Percentiles rank a stretch among this genome's conserved stretches.
Conservation (phyloP, 1,140 invertebrate genomes). For the Drosophila nigrodunni region DNA sequence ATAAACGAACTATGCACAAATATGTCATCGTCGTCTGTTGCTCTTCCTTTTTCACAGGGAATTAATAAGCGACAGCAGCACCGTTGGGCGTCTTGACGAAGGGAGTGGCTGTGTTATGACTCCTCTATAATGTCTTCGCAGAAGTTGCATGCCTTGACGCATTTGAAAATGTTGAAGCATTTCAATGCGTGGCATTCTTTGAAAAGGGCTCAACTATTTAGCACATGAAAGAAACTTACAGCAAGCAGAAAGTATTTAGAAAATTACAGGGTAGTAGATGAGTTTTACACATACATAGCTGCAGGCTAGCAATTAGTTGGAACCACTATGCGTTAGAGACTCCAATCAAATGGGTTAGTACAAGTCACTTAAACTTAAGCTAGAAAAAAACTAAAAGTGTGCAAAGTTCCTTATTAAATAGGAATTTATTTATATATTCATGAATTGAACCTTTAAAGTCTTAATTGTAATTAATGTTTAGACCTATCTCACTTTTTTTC, state of each 20-base stretch:
- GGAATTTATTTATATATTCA: too few species aligned
- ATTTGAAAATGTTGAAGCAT: slow-evolving; percentile 47
- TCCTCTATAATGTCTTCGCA: not conserved
- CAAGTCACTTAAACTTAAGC: too few species aligned
- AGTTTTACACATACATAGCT: slow-evolving; percentile 27
- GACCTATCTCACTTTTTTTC: too few species aligned
- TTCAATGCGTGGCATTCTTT: slow-evolving; percentile 39
- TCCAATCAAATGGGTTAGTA: too few species aligned
- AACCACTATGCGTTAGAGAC: too few species aligned
- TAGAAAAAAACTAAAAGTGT: too few species aligned
- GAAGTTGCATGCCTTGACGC: slow-evolving; percentile 22
- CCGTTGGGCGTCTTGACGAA: not conserved
- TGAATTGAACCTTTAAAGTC: too few species aligned
- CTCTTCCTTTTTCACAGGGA: slow-evolving; percentile 52
- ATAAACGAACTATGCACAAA: slow-evolving; percentile 40
- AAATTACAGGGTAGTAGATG: not conserved
- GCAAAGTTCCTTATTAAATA: too few species aligned
- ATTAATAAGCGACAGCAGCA: slow-evolving; percentile 19
- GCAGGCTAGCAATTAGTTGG: slow-evolving; percentile 38
- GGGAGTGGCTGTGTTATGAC: slow-evolving; percentile 10
- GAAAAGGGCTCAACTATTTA: slow-evolving; percentile 33
- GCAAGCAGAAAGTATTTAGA: not conserved
- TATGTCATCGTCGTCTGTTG: slow-evolving; percentile 30
- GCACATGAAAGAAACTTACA: slow-evolving; percentile 26
- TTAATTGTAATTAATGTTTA: too few species aligned